A percentile compares a stretch with the other conserved stretches of the same genome.
phyloP scores from a whole-genome alignment of 2,113 vertebrate genomes.

The Cinclus mexicanus region DNA sequence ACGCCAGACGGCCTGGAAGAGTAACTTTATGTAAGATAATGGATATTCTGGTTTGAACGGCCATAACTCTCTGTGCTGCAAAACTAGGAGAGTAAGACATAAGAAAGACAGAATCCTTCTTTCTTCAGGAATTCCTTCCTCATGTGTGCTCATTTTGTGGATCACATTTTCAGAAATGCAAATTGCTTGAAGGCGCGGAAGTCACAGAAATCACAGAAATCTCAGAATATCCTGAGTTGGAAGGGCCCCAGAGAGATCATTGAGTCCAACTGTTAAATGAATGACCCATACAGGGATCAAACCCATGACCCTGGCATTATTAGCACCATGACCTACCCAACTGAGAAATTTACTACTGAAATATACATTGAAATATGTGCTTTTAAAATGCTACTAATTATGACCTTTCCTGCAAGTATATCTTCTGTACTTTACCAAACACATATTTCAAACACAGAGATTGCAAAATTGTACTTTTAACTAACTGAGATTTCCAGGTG shows the following conservation, averaged over 20 bases:
- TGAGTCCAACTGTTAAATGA: background rate
- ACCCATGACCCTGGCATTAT: fast-evolving
- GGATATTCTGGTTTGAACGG: background rate
- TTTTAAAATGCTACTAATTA: background rate
- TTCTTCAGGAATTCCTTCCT: background rate
- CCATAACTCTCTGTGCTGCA: background rate
- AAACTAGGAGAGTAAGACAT: background rate
- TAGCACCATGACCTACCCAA: background rate
- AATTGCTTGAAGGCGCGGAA: background rate
- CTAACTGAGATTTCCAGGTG: background rate
- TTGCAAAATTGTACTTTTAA: background rate
- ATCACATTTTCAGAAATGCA: background rate
- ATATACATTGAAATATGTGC: background rate
- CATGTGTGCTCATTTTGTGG: background rate
- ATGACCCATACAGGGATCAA: background rate
- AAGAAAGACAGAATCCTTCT: background rate
- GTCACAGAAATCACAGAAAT: background rate
- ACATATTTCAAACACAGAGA: background rate
- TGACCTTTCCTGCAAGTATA: background rate
- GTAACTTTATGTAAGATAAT: background rate
- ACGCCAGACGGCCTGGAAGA: background rate
- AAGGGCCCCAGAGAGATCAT: background rate
- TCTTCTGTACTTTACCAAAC: background rate
- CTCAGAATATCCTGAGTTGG: background rate
- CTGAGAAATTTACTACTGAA: background rate